Percentiles rank a stretch among this genome's conserved stretches.
phyloP scores from a whole-genome alignment of 1,140 invertebrate species.

The Battus philenor region DNA sequence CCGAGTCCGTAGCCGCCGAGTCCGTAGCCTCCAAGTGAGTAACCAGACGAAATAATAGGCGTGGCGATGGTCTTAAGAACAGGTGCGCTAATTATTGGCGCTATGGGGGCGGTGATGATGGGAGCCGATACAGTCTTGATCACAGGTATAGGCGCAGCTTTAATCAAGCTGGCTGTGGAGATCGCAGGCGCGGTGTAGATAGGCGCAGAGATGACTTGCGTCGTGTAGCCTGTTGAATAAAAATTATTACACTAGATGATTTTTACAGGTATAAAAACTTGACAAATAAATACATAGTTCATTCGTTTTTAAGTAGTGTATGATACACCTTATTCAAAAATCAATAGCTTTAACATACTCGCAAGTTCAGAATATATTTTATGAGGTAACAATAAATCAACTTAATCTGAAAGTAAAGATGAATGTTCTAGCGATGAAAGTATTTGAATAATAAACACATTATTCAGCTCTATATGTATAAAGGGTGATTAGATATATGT shows the following conservation, averaged over 20 bases:
- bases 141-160: constrained; percentile 50
- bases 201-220: constrained; percentile 24
- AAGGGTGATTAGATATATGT: too few relatives aligned
- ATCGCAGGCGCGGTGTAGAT: constrained; percentile 40
- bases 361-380: too few relatives aligned
- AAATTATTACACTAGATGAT: too few relatives aligned
- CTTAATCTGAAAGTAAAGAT: too few relatives aligned
- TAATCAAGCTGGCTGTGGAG: constrained; percentile 45
- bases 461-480: too few relatives aligned
- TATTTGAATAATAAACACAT: too few relatives aligned
- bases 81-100: constrained; percentile 19
- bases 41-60: neutral
- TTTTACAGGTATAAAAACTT: constrained; percentile 6
- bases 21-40: neutral
- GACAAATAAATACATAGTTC: neutral
- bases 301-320: too few relatives aligned
- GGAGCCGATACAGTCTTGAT: constrained; percentile 41
- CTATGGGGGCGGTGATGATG: constrained; percentile 38
- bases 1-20: constrained; percentile 12
- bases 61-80: constrained; percentile 15
- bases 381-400: too few relatives aligned
- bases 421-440: too few relatives aligned
- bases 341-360: too few relatives aligned
- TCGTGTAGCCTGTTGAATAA: constrained; percentile 23
- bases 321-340: too few relatives aligned